Conservation (phyloP, 2,888 invertebrate species). For the Protophormia terraenovae region DNA sequence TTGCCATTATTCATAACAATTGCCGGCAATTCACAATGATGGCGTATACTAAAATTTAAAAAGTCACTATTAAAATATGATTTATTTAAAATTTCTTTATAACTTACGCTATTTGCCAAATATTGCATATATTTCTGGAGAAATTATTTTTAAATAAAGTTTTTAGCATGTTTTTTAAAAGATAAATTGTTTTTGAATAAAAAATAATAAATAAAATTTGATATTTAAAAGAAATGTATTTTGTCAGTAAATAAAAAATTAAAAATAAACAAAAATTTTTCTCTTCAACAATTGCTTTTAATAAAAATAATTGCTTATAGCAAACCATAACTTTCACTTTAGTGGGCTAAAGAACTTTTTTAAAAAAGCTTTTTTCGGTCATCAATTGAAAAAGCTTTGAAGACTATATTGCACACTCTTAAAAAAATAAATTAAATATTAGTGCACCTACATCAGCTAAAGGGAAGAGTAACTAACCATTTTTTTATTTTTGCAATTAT, state of each 20-base stretch:
- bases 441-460: neutral
- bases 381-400: slow-evolving; percentile 34
- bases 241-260: neutral
- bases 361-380: neutral
- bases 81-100: neutral
- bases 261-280: neutral
- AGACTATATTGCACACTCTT: neutral
- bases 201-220: neutral
- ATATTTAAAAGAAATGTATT: neutral
- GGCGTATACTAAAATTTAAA: slow-evolving; percentile 14
- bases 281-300: no score
- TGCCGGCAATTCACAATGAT: slow-evolving; percentile 37
- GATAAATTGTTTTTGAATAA: neutral
- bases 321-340: neutral
- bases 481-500: neutral
- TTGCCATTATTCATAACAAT: slow-evolving; percentile 83
- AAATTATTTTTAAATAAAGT: neutral
- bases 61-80: neutral
- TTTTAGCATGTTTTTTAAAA: neutral
- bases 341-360: neutral
- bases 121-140: neutral
- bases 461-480: neutral
- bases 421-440: neutral
- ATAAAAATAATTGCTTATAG: neutral
- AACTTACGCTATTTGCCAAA: neutral